These are phyloP conservation scores for Coreoperca whiteheadi DNA, from an alignment of 2,113 vertebrate species.

Conservation along the genomic window DNA sequence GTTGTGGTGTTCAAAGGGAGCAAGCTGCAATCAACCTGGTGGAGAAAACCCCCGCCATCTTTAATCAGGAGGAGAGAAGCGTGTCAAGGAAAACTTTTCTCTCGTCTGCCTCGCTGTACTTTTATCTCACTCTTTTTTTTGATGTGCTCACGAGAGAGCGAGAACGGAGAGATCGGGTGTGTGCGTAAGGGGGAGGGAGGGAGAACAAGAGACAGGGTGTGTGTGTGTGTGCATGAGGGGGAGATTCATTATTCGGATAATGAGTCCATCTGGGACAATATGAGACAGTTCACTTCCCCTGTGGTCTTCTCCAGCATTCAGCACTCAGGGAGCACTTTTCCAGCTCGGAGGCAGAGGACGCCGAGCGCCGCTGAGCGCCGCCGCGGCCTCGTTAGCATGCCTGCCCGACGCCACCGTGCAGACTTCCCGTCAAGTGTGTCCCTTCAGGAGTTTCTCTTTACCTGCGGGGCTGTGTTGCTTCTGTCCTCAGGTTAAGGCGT, in stretches of 20 bases:
- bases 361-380: slow-evolving; percentile 18
- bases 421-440: slow-evolving; percentile 8
- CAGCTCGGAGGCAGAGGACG: slow-evolving; percentile 53
- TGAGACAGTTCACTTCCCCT: slow-evolving; percentile 69
- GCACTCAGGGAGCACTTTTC: slow-evolving; percentile 51
- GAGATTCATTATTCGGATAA: slow-evolving; percentile 71
- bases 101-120: slow-evolving; percentile 4
- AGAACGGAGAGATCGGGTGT: slow-evolving; percentile 12
- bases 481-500: slow-evolving; percentile 24
- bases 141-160: slow-evolving; percentile 66
- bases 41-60: slow-evolving; percentile 26
- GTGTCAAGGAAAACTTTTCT: slow-evolving; percentile 44
- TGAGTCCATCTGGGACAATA: slow-evolving; percentile 76
- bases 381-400: slow-evolving; percentile 46
- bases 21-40: slow-evolving; percentile 44
- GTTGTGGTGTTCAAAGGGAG: slow-evolving; percentile 45
- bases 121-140: slow-evolving; percentile 55
- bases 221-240: slow-evolving; percentile 30
- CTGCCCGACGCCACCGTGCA: not conserved
- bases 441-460: slow-evolving; percentile 38
- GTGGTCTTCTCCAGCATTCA: slow-evolving; percentile 62
- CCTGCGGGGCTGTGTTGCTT: slow-evolving; percentile 12
- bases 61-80: slow-evolving; percentile 48
- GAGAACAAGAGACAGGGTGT: not conserved
- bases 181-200: not conserved